Base-by-base conservation (phyloP, 1,140 invertebrate genomes). In the Diachasma alloeum region DNA sequence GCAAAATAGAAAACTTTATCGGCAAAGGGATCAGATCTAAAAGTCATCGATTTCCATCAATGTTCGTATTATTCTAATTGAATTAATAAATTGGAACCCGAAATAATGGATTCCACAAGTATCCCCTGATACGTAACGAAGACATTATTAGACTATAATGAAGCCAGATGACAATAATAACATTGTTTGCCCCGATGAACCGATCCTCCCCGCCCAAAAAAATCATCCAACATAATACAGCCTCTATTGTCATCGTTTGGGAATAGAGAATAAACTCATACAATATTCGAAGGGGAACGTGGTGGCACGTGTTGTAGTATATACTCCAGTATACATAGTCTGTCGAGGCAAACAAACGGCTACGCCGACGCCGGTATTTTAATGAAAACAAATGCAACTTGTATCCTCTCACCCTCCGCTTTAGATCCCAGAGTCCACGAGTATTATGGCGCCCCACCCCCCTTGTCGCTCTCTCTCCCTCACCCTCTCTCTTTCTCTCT, bases 351-450 rank as follows among this genome's bases (percentile, higher is more conserved):
- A 72, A 72, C 76, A 72, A 77, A 72, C 76, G 48, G 69, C 46
- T 31, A 15, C 26, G 59, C 19, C 71, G 42, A 79, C 76, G 78
- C 69, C 74, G 79, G 70, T 82, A 83, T 87, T 87, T 87, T 86
- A 88, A 85, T 83, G 85, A 82, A 86, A 88, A 88, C 83, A 87
- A 88, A 87, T 84, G 83, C 81, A 81, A 83, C 81, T 83, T 82
- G 79, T 79, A 80, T 67, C 66, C 72, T 42, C 26, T 15, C 24
- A 22, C 36, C 31, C 36, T 67, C 67, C 22, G 31, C 11, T 37
- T 36, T 17, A 8, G 31, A 31, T 36, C 53, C 42, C 53, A 22
- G 19, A 59, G 19, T 59, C 53, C 53, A 59, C 53, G 53, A 59
- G 53, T 59, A 22, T 59, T 59, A 59, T 59, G 17, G 19, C 15